phyloP scores from a whole-genome alignment of 2,797 vertebrate species.

The Tinamus major region DNA sequence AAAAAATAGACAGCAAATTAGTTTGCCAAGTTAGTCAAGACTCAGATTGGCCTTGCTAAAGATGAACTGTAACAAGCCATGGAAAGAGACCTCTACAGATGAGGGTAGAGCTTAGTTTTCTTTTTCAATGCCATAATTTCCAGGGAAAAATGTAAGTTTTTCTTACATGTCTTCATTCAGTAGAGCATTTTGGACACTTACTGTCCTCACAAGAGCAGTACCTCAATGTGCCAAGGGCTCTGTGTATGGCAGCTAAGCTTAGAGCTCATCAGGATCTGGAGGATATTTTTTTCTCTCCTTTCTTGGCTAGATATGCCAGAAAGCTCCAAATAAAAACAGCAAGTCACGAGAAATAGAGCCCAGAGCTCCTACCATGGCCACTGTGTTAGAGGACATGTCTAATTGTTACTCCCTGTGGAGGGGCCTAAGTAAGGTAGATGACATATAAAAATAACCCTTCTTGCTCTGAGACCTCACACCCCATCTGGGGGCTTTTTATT shows the following conservation, averaged over 20 bases:
- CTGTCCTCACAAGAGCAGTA: background rate
- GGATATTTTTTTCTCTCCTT: background rate
- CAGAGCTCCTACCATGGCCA: background rate
- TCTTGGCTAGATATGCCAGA: background rate
- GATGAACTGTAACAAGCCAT: background rate
- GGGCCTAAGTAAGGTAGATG: background rate
- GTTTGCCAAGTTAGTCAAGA: background rate
- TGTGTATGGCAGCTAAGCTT: background rate
- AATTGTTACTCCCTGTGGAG: background rate
- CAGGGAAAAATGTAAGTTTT: background rate
- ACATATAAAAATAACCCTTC: background rate
- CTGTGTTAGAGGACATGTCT: background rate
- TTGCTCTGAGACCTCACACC: background rate
- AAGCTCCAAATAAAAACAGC: background rate
- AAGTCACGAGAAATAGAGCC: background rate
- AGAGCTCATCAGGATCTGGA: background rate
- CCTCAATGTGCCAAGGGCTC: background rate
- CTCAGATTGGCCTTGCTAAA: background rate
- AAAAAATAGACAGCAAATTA: background rate
- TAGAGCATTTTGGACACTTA: background rate
- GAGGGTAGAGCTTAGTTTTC: background rate
- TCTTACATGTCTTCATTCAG: background rate
- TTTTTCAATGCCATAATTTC: background rate
- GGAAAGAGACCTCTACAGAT: background rate
- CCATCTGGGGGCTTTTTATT: background rate